Percentiles rank a stretch among this genome's conserved stretches.
Evolutionary conservation across 2,888 invertebrate species (phyloP).

Genomic region (Charanyca ferruginea): DNA sequence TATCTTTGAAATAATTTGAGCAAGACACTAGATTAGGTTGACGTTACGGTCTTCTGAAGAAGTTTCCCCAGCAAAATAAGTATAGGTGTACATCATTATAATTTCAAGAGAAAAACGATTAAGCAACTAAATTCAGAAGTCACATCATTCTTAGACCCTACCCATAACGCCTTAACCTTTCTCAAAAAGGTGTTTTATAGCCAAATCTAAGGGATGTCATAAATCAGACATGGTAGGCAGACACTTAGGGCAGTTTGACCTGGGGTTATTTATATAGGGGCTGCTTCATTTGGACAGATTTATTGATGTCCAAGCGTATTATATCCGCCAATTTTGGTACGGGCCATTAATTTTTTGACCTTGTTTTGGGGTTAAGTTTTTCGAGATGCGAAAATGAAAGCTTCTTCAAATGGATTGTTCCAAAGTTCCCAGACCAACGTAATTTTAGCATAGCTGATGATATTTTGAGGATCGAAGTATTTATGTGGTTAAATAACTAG

Average conservation of each 20-base stretch:
- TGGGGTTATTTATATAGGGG: slow-evolving; percentile 54
- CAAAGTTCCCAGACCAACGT: not conserved
- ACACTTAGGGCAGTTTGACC: slow-evolving; percentile 45
- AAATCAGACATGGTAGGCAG: slow-evolving; percentile 56
- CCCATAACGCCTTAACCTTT: slow-evolving; percentile 34
- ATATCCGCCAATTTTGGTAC: slow-evolving; percentile 15
- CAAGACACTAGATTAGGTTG: too few species aligned
- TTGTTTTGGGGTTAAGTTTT: not conserved
- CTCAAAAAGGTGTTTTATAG: slow-evolving; percentile 47
- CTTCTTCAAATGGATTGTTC: not conserved
- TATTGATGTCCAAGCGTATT: slow-evolving; percentile 49
- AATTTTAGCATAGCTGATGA: too few species aligned
- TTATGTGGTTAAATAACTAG: not conserved
- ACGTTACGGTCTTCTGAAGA: too few species aligned
- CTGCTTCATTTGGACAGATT: slow-evolving; percentile 48
- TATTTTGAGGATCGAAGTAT: not conserved
- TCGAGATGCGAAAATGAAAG: not conserved
- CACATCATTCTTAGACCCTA: slow-evolving; percentile 17
- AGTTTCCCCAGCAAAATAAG: too few species aligned
- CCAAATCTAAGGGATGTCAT: slow-evolving; percentile 48
- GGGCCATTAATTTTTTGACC: slow-evolving; percentile 14
- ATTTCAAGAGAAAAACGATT: slow-evolving; percentile 8
- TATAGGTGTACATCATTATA: not conserved
- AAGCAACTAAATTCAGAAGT: slow-evolving; percentile 34
- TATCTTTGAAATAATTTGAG: too few species aligned